Conservation (phyloP, 2,888 invertebrate genomes). For the Altica lythri region DNA sequence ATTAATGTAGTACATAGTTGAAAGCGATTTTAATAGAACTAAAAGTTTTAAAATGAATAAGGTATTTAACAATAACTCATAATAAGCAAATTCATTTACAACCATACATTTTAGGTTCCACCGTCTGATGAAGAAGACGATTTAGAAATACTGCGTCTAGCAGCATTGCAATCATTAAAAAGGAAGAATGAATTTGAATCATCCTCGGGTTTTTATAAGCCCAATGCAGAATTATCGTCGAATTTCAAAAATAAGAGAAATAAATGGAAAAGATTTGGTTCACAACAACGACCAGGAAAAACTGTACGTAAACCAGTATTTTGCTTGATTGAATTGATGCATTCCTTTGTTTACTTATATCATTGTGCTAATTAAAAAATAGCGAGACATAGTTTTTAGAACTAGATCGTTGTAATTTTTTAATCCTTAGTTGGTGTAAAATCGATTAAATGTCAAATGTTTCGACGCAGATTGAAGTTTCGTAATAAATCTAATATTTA, state of each 20-base stretch:
- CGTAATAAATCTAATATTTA: too few relatives aligned
- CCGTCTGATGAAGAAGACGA: slow-evolving; percentile 61
- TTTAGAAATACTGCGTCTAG: slow-evolving; percentile 59
- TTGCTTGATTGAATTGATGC: too few relatives aligned
- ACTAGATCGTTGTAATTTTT: too few relatives aligned
- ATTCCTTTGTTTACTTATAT: too few relatives aligned
- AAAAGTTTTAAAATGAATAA: slow-evolving; percentile 5
- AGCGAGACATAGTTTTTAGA: too few relatives aligned
- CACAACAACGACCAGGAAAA: slow-evolving; percentile 37
- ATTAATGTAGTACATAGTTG: too few relatives aligned
- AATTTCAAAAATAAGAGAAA: slow-evolving; percentile 24
- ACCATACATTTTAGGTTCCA: slow-evolving; percentile 40
- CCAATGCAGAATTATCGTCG: slow-evolving; percentile 12
- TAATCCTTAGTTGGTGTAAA: too few relatives aligned
- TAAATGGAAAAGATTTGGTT: slow-evolving; percentile 40
- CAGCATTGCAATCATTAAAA: slow-evolving; percentile 59
- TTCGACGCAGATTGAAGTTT: too few relatives aligned
- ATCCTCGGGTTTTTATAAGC: slow-evolving; percentile 4
- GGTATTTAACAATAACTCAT: neutral
- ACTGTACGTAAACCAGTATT: slow-evolving; percentile 40
- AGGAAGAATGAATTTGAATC: slow-evolving; percentile 33
- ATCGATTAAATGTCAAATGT: too few relatives aligned
- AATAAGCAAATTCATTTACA: neutral
- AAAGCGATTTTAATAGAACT: too few relatives aligned
- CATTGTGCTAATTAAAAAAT: too few relatives aligned